Conservation (phyloP, 2,888 invertebrate genomes). For the Axea sp. region DNA sequence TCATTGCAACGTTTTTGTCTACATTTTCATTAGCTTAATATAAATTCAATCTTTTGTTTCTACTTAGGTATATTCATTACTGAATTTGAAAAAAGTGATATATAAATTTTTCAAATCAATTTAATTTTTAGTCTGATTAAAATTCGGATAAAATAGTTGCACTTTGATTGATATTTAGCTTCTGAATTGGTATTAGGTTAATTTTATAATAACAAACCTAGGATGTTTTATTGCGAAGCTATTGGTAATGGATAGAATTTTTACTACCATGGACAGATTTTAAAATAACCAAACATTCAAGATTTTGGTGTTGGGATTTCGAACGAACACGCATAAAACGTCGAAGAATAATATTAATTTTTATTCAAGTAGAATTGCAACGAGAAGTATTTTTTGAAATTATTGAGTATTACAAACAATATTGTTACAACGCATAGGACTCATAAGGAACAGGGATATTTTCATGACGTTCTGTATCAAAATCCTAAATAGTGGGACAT, state of each 20-base stretch:
- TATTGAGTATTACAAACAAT: slow-evolving; percentile 3
- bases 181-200: slow-evolving; percentile 24
- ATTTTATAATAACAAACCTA: slow-evolving; percentile 5
- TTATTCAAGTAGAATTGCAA: slow-evolving; percentile 1
- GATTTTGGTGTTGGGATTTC: slow-evolving; percentile 8
- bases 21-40: too few species aligned
- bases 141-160: too few species aligned
- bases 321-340: neutral
- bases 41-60: too few species aligned
- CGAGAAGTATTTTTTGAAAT: neutral
- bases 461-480: too few species aligned
- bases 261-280: slow-evolving; percentile 24
- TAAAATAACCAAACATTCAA: slow-evolving; percentile 15
- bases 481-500: too few species aligned
- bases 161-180: slow-evolving; percentile 1
- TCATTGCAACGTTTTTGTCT: neutral
- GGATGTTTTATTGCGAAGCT: slow-evolving; percentile 22
- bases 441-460: too few species aligned
- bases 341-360: slow-evolving; percentile 1
- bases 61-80: too few species aligned
- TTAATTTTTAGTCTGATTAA: too few species aligned
- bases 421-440: too few species aligned
- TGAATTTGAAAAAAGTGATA: too few species aligned
- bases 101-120: too few species aligned
- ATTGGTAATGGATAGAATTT: slow-evolving; percentile 19